Conservation (phyloP, 2,888 invertebrate genomes). For the Parelbella ahira region DNA sequence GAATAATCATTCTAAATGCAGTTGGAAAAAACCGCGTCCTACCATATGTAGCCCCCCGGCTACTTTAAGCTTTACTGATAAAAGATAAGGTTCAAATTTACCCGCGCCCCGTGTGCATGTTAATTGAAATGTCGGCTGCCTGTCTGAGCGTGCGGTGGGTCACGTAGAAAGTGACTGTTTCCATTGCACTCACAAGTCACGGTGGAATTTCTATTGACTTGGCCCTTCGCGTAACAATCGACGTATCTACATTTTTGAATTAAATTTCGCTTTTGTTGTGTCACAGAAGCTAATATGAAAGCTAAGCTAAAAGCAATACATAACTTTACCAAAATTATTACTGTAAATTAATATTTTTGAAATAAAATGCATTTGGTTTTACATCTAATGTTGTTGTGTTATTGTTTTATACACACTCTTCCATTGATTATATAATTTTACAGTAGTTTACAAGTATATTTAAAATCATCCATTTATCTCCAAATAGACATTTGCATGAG, state of each 20-base stretch:
- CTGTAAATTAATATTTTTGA: no score
- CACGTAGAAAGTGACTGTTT: conserved; percentile 35
- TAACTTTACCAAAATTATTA: no score
- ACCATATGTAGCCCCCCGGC: neutral
- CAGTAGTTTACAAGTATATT: no score
- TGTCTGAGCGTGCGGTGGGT: conserved; percentile 39
- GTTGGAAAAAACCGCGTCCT: conserved; percentile 15
- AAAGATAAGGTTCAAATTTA: conserved; percentile 1
- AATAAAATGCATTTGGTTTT: no score
- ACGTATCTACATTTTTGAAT: neutral
- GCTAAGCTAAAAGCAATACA: no score
- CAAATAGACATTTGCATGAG: no score
- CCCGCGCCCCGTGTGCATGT: conserved; percentile 8
- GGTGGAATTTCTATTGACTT: neutral
- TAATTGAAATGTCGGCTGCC: conserved; percentile 34
- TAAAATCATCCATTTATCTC: no score
- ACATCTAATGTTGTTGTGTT: no score
- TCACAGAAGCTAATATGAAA: no score
- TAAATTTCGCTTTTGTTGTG: no score
- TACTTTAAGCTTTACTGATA: neutral
- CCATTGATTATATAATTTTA: no score
- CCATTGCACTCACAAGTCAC: conserved; percentile 26
- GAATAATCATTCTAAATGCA: conserved; percentile 22
- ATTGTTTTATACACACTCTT: no score
- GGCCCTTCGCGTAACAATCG: neutral